phyloP scores from a whole-genome alignment of 2,888 invertebrate genomes.

The Eutolmus rufibarbis region DNA sequence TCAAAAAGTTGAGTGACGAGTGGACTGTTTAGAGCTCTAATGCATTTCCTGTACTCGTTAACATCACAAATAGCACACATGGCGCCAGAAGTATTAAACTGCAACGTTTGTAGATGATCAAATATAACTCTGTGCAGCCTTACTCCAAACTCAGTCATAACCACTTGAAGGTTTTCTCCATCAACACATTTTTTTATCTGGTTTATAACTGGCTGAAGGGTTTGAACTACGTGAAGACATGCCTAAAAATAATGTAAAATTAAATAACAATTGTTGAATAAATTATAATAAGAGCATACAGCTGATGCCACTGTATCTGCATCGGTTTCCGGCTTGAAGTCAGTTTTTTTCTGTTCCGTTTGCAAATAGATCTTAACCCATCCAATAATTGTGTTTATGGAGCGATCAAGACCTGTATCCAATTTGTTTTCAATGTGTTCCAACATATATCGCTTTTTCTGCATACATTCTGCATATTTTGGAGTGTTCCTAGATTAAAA shows the following conservation, averaged over 20 bases:
- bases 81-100: constrained; percentile 94
- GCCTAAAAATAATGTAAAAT: constrained; percentile 66
- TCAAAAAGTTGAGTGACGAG: constrained; percentile 90
- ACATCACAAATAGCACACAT: constrained; percentile 99
- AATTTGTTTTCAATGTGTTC: constrained; percentile 92
- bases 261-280: neutral
- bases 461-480: constrained; percentile 86
- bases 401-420: constrained; percentile 85
- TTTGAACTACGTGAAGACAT: constrained; percentile 83
- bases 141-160: constrained; percentile 87
- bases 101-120: constrained; percentile 92
- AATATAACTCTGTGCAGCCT: constrained; percentile 93
- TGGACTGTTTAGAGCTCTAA: constrained; percentile 74
- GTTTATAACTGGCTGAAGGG: constrained; percentile 77
- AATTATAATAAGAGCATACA: constrained; percentile 65
- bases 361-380: constrained; percentile 91
- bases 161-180: constrained; percentile 88
- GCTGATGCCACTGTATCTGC: constrained; percentile 85
- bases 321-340: constrained; percentile 88
- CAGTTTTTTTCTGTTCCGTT: constrained; percentile 93
- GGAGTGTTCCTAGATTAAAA: constrained; percentile 75
- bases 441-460: constrained; percentile 83
- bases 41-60: constrained; percentile 93
- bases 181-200: constrained; percentile 85
- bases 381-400: constrained; percentile 85